A percentile compares a stretch with the other conserved stretches of the same genome.
Evolutionary conservation across 23 tunicate species (phyloP).

Genomic region (Ascidia mentula): DNA sequence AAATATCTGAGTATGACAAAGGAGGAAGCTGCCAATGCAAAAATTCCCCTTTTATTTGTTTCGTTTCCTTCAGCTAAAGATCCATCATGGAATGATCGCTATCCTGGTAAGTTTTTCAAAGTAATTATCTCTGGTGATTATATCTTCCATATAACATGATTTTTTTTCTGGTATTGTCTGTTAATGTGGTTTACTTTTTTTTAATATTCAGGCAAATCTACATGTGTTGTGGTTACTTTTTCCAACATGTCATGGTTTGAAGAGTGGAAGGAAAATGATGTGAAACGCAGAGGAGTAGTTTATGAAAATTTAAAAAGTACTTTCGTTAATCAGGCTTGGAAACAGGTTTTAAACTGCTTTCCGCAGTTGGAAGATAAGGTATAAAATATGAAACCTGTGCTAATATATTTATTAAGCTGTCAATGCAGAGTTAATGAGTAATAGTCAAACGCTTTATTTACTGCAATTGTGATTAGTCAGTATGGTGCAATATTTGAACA

Average conservation of each 20-base stretch:
- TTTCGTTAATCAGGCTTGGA: conserved; percentile 70
- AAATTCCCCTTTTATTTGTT: conserved; percentile 61
- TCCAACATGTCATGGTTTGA: conserved; percentile 65
- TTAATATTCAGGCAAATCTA: conserved; percentile 41
- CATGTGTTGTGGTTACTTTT: conserved; percentile 72
- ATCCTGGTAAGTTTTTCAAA: conserved; percentile 50
- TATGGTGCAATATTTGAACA: too few relatives aligned
- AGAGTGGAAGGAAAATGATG: conserved; percentile 57
- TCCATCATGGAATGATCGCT: conserved; percentile 54
- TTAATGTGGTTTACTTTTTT: background rate
- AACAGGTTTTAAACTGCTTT: conserved; percentile 40
- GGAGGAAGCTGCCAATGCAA: conserved; percentile 58
- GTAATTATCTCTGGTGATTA: background rate
- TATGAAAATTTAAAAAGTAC: conserved; percentile 50
- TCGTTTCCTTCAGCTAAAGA: conserved; percentile 95
- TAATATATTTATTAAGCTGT: too few relatives aligned
- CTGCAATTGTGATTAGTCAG: too few relatives aligned
- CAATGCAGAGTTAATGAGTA: too few relatives aligned
- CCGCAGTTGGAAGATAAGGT: conserved; percentile 75
- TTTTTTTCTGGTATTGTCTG: background rate
- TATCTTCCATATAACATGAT: too few relatives aligned
- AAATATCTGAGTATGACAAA: conserved; percentile 32
- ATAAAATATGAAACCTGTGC: conserved; percentile 2
- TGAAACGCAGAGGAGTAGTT: conserved; percentile 43
- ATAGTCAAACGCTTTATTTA: too few relatives aligned